Conservation (phyloP, 2,797 vertebrate species). For the Oryzias sinensis region DNA sequence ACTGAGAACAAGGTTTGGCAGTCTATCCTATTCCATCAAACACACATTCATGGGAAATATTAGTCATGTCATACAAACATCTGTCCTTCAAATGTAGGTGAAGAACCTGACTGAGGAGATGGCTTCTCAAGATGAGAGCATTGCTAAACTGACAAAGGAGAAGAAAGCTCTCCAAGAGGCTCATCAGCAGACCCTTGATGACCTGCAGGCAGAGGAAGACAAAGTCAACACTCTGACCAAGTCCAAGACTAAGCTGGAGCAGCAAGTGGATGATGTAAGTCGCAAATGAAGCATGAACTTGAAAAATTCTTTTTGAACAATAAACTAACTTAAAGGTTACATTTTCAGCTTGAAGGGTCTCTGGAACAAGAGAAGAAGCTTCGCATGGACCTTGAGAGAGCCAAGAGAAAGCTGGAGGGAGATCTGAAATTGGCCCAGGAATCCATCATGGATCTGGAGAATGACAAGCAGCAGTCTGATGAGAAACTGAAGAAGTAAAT, state of each 20-base stretch:
- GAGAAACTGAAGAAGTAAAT: conserved; percentile 65
- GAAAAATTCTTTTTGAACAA: neutral
- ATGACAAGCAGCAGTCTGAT: conserved; percentile 84
- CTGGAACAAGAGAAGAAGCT: conserved; percentile 89
- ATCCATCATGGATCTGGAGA: conserved; percentile 83
- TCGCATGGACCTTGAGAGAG: conserved; percentile 83
- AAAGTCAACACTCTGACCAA: conserved; percentile 84
- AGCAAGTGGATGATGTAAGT: conserved; percentile 87
- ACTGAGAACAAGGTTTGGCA: conserved; percentile 81
- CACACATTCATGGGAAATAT: neutral
- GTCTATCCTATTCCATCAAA: no score
- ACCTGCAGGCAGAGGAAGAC: conserved; percentile 80
- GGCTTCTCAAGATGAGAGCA: conserved; percentile 71
- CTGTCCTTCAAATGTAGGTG: conserved; percentile 42
- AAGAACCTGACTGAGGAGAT: conserved; percentile 77
- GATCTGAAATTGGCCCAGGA: conserved; percentile 87
- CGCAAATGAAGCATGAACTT: neutral
- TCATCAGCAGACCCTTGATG: conserved; percentile 72
- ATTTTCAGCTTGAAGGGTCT: conserved; percentile 52
- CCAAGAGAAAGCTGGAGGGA: conserved; percentile 87
- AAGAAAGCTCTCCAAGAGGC: conserved; percentile 73
- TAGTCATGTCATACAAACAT: neutral
- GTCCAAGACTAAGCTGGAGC: conserved; percentile 79
- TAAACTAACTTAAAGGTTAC: neutral
- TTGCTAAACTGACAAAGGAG: conserved; percentile 72